Evolutionary conservation across 1,140 invertebrate species (phyloP).

Genomic region (Monomorium pharaonis): DNA sequence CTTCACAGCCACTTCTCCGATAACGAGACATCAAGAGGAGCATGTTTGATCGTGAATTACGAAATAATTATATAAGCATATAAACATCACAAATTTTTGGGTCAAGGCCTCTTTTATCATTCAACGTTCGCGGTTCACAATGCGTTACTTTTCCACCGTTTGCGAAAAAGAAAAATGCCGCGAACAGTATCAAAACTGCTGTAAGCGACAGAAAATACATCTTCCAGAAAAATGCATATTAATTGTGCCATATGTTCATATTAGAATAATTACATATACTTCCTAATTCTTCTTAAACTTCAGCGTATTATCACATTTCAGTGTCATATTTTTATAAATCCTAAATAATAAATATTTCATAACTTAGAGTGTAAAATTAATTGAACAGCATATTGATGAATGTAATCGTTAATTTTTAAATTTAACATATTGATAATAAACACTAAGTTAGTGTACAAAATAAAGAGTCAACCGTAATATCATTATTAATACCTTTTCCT

Average conservation of each 20-base stretch:
- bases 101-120: conserved; percentile 70
- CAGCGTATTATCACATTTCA: too few species aligned
- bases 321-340: too few species aligned
- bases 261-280: neutral
- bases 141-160: conserved; percentile 13
- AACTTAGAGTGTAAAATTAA: too few species aligned
- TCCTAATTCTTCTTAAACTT: too few species aligned
- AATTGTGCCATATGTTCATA: neutral
- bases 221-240: neutral
- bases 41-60: conserved; percentile 29
- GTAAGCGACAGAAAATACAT: neutral
- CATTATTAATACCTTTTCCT: too few species aligned
- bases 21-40: conserved; percentile 26
- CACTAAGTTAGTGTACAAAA: too few species aligned
- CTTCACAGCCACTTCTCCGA: conserved; percentile 32
- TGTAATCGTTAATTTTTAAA: too few species aligned
- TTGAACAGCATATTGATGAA: too few species aligned
- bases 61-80: conserved; percentile 25
- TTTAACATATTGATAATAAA: too few species aligned
- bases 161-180: neutral
- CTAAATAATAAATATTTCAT: too few species aligned
- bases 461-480: too few species aligned
- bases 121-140: conserved; percentile 8
- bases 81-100: conserved; percentile 61
- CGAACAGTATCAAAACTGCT: neutral